Evolutionary conservation across 2,888 invertebrate species (phyloP).

Genomic region (Acleris holmiana): DNA sequence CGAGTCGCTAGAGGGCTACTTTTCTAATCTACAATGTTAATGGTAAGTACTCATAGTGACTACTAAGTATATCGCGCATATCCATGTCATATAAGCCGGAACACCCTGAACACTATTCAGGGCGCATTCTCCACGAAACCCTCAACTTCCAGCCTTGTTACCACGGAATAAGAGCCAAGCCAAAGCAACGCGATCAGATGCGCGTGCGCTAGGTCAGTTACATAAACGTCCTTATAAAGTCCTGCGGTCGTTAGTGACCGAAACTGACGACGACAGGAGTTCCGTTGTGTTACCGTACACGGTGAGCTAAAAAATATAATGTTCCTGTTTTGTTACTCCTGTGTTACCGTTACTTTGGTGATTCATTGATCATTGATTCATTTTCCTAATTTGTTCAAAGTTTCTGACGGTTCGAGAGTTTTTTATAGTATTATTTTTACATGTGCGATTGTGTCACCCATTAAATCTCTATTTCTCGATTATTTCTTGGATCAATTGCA

Average conservation of each 20-base stretch:
- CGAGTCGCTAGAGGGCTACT: no score
- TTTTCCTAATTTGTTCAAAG: no score
- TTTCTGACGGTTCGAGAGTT: no score
- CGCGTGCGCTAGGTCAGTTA: constrained; percentile 36
- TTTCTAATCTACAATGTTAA: background rate
- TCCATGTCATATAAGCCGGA: constrained; percentile 45
- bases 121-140: constrained; percentile 51
- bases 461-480: no score
- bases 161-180: constrained; percentile 11
- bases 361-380: no score
- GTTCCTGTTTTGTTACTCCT: background rate
- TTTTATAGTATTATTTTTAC: no score
- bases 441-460: no score
- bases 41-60: background rate
- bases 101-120: constrained; percentile 52
- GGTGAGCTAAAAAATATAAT: no score
- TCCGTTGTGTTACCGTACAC: constrained; percentile 2
- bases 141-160: constrained; percentile 14
- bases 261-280: constrained; percentile 25
- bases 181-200: constrained; percentile 32
- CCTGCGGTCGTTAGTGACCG: constrained; percentile 21
- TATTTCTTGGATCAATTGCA: no score
- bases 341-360: background rate
- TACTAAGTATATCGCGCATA: background rate
- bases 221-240: constrained; percentile 39